Conservation (phyloP, 2,797 vertebrate genomes). For the Ispidina picta region DNA sequence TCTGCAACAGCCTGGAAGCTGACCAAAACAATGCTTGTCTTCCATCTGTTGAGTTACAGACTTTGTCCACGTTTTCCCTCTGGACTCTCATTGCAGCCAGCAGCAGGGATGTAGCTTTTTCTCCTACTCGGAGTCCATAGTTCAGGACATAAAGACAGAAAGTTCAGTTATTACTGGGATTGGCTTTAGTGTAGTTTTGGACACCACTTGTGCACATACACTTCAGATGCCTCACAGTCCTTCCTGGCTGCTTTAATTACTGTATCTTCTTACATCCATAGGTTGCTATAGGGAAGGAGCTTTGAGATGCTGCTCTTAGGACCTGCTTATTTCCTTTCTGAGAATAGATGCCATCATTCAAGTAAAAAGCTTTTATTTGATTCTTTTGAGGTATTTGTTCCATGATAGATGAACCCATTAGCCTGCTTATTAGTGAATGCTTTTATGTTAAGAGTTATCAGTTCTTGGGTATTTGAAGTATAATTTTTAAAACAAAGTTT, state of each 20-base stretch:
- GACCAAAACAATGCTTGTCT: neutral
- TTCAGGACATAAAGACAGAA: neutral
- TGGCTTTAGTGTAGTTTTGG: neutral
- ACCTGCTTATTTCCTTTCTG: neutral
- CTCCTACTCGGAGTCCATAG: neutral
- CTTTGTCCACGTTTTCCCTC: neutral
- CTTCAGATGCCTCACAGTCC: neutral
- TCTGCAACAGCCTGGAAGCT: neutral
- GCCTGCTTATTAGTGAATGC: neutral
- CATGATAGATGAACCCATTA: neutral
- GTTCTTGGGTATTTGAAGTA: neutral
- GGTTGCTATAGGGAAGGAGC: neutral
- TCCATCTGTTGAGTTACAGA: neutral
- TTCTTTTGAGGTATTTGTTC: neutral
- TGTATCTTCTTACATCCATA: neutral
- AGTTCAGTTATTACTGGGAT: neutral
- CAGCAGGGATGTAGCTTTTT: neutral
- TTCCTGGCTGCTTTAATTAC: neutral
- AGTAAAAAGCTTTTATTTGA: neutral
- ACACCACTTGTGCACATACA: neutral
- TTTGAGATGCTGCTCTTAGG: neutral
- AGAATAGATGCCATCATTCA: neutral
- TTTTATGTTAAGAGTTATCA: neutral
- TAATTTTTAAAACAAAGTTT: neutral
- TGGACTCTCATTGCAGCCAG: neutral